phyloP scores from a whole-genome alignment of 2,113 vertebrate species.

The Entelurus aequoreus region DNA sequence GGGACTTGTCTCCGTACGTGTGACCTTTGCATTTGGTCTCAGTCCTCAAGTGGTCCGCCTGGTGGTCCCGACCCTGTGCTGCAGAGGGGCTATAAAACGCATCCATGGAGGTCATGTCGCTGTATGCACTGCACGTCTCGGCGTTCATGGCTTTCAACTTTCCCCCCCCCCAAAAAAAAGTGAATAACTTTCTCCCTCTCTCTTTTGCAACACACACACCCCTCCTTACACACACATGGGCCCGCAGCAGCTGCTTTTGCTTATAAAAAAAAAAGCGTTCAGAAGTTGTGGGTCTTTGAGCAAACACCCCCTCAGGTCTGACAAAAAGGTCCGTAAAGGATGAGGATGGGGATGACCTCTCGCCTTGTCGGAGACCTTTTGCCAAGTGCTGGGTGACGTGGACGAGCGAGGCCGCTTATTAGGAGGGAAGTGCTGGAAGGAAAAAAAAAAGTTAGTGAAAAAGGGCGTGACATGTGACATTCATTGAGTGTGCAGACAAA shows the following conservation, averaged over 20 bases:
- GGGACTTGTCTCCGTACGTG: conserved; percentile 84
- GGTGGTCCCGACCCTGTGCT: conserved; percentile 84
- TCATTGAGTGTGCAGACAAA: conserved; percentile 68
- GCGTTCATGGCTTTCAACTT: conserved; percentile 87
- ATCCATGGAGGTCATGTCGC: conserved; percentile 97
- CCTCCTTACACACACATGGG: conserved; percentile 36
- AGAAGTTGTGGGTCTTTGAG: conserved; percentile 84
- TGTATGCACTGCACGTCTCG: conserved; percentile 91
- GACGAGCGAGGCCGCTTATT: conserved; percentile 68
- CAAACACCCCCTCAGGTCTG: conserved; percentile 77
- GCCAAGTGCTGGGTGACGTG: conserved; percentile 74
- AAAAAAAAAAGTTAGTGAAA: conserved; percentile 46
- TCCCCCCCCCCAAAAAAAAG: conserved; percentile 35
- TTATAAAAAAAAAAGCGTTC: conserved; percentile 79
- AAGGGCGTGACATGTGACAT: conserved; percentile 67
- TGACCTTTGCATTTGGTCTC: conserved; percentile 96
- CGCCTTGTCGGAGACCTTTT: conserved; percentile 52
- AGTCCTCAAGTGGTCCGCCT: conserved; percentile 86
- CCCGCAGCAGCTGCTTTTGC: conserved; percentile 77
- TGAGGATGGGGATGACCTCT: conserved; percentile 67
- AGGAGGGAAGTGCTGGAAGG: conserved; percentile 17
- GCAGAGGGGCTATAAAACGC: conserved; percentile 88
- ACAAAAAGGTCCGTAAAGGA: conserved; percentile 33
- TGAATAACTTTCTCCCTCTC: conserved; percentile 53
- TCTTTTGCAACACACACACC: conserved; percentile 27